Evolutionary conservation across 2,797 vertebrate genomes (phyloP), one percentile per base, ranked within the genome.

Genomic region (Amazona ochrocephala): DNA sequence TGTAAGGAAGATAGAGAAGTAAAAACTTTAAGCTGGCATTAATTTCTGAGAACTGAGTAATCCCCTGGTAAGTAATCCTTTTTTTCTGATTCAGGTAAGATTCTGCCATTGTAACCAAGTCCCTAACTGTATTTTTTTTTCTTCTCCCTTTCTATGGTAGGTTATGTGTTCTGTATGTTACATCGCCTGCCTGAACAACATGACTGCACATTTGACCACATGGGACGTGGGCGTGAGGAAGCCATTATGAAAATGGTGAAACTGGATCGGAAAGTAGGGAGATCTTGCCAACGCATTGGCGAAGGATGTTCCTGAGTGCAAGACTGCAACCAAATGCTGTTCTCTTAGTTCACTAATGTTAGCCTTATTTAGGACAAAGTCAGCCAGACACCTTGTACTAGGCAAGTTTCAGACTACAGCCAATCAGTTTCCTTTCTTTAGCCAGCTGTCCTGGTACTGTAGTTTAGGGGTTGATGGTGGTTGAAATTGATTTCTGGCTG

Each of bases 181-280:
- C 99, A 99, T 90, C 99, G 99, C 97, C 98, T 99, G 67, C 99
- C 99, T 0, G 99, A 99, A 97, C 99, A 99, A 95, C 99, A 99
- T 19, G 98, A 99, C 98, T 99, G 99, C 96, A 98, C 98, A 3
- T 99, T 99, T 23, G 99, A 99, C 98, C 99, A 99, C 97, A 98
- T 99, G 98, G 99, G 99, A 76, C 99, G 98, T 5, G 99, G 99
- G 23, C 99, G 99, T 3, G 98, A 99, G 98, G 99, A 99, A 97
- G 99, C 99, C 95, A 99, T 99, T 97, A 98, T 99, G 98, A 99
- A 99, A 98, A 99, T 99, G 99, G 99, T 99, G 97, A 99, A 99
- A 98, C 98, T 99, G 98, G 99, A 99, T 98, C 99, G 99, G 95
- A 99, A 99, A 98, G 99, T 99, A 98, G 99, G 99, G 97, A 98